These are phyloP conservation scores for Xerus rutilus DNA, from an alignment of 2,797 vertebrate species.

Conservation along the genomic window DNA sequence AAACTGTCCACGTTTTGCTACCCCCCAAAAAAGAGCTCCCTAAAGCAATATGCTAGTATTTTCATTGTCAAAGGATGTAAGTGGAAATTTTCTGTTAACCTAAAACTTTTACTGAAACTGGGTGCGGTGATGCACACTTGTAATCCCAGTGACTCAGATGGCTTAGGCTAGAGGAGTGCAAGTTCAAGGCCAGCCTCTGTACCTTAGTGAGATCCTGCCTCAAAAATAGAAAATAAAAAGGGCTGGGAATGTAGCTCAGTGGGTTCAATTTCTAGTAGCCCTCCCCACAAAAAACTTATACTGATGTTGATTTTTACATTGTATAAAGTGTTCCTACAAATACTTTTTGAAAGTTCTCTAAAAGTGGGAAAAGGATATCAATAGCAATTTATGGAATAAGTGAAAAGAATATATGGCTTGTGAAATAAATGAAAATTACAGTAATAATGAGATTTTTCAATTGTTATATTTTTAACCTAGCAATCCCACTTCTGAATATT, in stretches of 20 bases:
- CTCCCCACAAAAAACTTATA: no score
- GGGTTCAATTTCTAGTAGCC: no score
- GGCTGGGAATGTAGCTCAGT: no score
- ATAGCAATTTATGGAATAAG: not conserved
- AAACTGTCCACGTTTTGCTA: not conserved
- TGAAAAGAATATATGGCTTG: not conserved
- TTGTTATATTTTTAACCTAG: not conserved
- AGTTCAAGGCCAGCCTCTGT: not conserved
- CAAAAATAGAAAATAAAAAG: not conserved
- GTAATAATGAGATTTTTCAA: not conserved
- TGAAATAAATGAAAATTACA: conserved; percentile 36
- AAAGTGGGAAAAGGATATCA: not conserved
- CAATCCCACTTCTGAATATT: no score
- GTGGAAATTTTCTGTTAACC: conserved; percentile 36
- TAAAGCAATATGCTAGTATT: not conserved
- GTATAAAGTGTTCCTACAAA: not conserved
- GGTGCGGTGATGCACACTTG: not conserved
- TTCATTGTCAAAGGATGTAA: conserved; percentile 6
- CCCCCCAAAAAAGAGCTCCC: not conserved
- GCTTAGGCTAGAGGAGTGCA: not conserved
- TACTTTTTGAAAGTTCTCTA: not conserved
- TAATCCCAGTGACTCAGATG: not conserved
- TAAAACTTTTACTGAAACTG: not conserved
- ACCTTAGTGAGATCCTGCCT: not conserved
- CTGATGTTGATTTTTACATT: not conserved